Percentiles rank a stretch among this genome's conserved stretches.
Evolutionary conservation across 2,888 invertebrate species (phyloP).

Genomic region (Smittia aterrima): DNA sequence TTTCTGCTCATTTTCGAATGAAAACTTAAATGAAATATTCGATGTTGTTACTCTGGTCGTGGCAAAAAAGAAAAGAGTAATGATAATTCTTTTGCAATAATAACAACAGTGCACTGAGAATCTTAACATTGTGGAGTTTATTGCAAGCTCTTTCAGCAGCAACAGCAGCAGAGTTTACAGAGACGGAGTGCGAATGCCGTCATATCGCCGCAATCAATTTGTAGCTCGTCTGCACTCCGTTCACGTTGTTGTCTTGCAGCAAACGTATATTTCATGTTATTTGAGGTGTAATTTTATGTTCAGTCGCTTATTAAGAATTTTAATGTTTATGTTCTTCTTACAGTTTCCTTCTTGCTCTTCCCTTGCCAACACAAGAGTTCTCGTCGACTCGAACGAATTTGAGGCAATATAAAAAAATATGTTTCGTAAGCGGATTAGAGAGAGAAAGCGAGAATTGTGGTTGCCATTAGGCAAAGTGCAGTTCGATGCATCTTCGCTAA

Average conservation of each 20-base stretch:
- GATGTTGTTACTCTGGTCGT: slow-evolving; percentile 27
- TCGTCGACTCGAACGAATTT: slow-evolving; percentile 2
- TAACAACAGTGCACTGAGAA: slow-evolving; percentile 25
- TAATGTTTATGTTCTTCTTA: slow-evolving; percentile 29
- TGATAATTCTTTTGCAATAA: slow-evolving; percentile 34
- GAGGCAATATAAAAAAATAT: slow-evolving; percentile 24
- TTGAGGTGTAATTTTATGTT: slow-evolving; percentile 35
- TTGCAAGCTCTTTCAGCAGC: slow-evolving; percentile 23
- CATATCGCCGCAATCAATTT: slow-evolving; percentile 15
- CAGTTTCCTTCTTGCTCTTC: not conserved
- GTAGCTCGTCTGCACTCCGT: not conserved
- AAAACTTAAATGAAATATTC: slow-evolving; percentile 24
- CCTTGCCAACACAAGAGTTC: not conserved
- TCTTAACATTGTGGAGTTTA: slow-evolving; percentile 21
- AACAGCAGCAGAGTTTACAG: not conserved
- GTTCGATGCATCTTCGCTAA: no score
- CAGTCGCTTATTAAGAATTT: slow-evolving; percentile 28
- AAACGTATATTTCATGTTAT: slow-evolving; percentile 1
- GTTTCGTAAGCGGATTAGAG: slow-evolving; percentile 23
- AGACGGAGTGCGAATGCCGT: not conserved
- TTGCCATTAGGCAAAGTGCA: no score
- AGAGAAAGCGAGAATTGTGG: no score
- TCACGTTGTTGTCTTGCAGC: not conserved
- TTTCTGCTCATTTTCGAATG: not conserved
- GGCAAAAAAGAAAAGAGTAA: slow-evolving; percentile 19